Evolutionary conservation across 2,888 invertebrate genomes (phyloP), one percentile per base, ranked within the genome.

Genomic region (Byasa hedistus): DNA sequence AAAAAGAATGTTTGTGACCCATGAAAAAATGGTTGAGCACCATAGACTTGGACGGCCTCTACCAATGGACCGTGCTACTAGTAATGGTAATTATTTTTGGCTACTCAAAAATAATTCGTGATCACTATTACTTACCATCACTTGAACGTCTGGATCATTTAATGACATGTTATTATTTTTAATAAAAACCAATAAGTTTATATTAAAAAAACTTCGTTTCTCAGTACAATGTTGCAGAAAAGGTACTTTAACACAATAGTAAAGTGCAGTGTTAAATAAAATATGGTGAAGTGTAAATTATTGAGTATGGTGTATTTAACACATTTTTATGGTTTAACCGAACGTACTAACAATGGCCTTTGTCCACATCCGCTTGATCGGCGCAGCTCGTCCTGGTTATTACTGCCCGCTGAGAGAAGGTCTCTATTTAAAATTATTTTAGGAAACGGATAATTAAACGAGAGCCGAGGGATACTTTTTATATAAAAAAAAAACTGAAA

Each of bases 281-380:
- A 67, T 59, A 64, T 44, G 12, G 64, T 24, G 55, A 61, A 64
- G 60, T 68, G 60, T 65, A 70, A 69, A 68, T 70, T 72, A 69
- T 72, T 69, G 64, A 69, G 67, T 69, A 70, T 66, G 68, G 66
- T 58, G 61, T 67, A 61, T 65, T 63, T 58, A 56, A 51, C 55
- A 57, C 57, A 57, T 61, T 60, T 56, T 58, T 59, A 54, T 12
- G 22, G 22, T 70, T 70, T 71, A 71, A 75, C 73, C 69, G 69
- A 48, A 48, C 48, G 19, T 19, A 19, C 48, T 65, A 78, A 79
- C 79, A 81, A 77, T 79, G 72, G 74, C 68, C 75, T 73, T 80
- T 79, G 77, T 79, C 71, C 67, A 70, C 73, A 68, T 72, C 74
- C 73, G 72, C 74, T 74, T 72, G 71, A 76, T 76, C 71, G 71